Evolutionary conservation across 1,140 invertebrate species (phyloP).

Genomic region (Lasaia peninsularis): DNA sequence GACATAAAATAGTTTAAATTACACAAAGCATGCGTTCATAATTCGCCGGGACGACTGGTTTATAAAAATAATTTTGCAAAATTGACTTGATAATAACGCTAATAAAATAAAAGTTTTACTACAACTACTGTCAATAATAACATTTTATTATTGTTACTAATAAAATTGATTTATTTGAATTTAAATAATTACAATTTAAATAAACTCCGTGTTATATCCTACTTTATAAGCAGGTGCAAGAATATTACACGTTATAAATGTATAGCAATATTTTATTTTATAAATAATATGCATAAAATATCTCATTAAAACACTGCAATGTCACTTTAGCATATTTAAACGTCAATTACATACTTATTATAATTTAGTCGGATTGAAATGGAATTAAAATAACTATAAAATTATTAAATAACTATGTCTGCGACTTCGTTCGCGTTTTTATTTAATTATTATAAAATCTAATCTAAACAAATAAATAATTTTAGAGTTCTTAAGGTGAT

Average conservation of each 20-base stretch:
- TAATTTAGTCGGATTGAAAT: constrained; percentile 2
- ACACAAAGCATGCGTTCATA: too few relatives aligned
- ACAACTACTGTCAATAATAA: too few relatives aligned
- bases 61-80: too few relatives aligned
- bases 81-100: too few relatives aligned
- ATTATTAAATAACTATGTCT: constrained; percentile 11
- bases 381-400: constrained; percentile 2
- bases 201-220: neutral
- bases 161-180: neutral
- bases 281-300: constrained; percentile 2
- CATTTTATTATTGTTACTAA: neutral
- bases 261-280: neutral
- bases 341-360: neutral
- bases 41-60: too few relatives aligned
- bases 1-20: too few relatives aligned
- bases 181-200: neutral
- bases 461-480: too few relatives aligned
- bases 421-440: too few relatives aligned
- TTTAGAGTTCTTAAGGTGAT: too few relatives aligned
- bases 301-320: neutral
- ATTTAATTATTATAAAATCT: too few relatives aligned
- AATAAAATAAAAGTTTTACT: too few relatives aligned
- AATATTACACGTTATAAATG: constrained; percentile 1
- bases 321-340: neutral
- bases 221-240: constrained; percentile 2